Conservation (phyloP, 2,888 invertebrate genomes). For the Melinaea marsaeus region DNA sequence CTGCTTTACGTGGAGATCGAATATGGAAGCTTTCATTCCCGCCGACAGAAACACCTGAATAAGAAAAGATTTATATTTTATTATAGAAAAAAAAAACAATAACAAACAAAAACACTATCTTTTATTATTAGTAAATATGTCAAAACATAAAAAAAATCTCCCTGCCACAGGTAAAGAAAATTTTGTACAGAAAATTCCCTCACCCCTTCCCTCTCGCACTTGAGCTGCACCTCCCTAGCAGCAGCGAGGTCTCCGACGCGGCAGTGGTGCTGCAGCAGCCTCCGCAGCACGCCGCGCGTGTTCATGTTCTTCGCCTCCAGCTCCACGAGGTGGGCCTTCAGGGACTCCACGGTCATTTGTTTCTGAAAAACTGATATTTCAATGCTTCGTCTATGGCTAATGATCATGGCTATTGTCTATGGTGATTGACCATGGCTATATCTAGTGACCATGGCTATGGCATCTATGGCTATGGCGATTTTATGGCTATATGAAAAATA, state of each 20-base stretch:
- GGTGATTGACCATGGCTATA: no score
- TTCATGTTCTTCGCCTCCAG: conserved; percentile 82
- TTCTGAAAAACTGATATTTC: conserved; percentile 48
- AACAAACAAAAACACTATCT: no score
- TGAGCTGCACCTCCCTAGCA: conserved; percentile 73
- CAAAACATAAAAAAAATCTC: background rate
- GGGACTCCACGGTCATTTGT: conserved; percentile 79
- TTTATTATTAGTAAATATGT: background rate
- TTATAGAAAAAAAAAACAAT: background rate
- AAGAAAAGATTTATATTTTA: background rate
- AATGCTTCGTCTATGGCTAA: no score
- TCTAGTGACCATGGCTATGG: no score
- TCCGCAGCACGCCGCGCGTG: conserved; percentile 81
- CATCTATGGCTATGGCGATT: no score
- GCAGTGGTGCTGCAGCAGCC: conserved; percentile 78
- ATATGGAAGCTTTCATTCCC: conserved; percentile 81
- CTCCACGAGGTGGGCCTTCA: conserved; percentile 81
- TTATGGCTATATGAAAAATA: no score
- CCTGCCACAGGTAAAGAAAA: no score
- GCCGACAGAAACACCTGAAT: conserved; percentile 75
- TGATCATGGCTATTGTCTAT: no score
- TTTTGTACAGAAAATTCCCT: conserved; percentile 24
- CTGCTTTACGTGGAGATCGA: conserved; percentile 78
- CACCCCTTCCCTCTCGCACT: conserved; percentile 72
- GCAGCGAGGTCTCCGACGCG: conserved; percentile 74